Conservation (phyloP, 2,888 invertebrate genomes). For the Trimorus sp. region DNA sequence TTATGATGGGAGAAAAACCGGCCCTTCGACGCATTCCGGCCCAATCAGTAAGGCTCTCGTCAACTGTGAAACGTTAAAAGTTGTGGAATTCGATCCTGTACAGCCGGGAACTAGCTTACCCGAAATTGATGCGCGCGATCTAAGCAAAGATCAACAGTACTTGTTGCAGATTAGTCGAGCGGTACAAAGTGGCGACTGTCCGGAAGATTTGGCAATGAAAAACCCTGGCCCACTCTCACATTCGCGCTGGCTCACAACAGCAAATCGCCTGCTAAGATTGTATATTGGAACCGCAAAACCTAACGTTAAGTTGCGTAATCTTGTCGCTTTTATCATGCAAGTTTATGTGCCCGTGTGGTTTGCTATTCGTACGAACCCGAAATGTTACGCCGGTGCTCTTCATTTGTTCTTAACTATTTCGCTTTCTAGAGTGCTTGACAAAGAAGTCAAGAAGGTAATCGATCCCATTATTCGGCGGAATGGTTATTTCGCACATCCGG, state of each 20-base stretch:
- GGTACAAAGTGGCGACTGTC: conserved; percentile 24
- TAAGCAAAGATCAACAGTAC: conserved; percentile 39
- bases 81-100: conserved; percentile 27
- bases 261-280: conserved; percentile 26
- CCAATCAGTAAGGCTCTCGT: conserved; percentile 68
- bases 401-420: conserved; percentile 17
- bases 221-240: conserved; percentile 31
- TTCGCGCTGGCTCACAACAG: conserved; percentile 36
- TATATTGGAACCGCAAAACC: conserved; percentile 26
- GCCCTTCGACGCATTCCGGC: conserved; percentile 68
- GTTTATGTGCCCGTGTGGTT: conserved; percentile 40
- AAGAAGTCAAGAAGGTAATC: conserved; percentile 6
- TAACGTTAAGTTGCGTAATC: conserved; percentile 17
- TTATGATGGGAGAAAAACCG: conserved; percentile 49
- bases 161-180: conserved; percentile 25
- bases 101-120: conserved; percentile 12
- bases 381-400: conserved; percentile 23
- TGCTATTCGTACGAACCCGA: conserved; percentile 16
- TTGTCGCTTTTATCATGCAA: conserved; percentile 33
- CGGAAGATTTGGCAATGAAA: conserved; percentile 28
- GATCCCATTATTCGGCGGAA: conserved; percentile 13
- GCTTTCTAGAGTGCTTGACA: conserved; percentile 5
- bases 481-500: conserved; percentile 8
- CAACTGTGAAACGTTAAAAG: conserved; percentile 15
- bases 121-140: conserved; percentile 25